phyloP scores from a whole-genome alignment of 1,140 invertebrate genomes.

The Drosophila mojavensis region DNA sequence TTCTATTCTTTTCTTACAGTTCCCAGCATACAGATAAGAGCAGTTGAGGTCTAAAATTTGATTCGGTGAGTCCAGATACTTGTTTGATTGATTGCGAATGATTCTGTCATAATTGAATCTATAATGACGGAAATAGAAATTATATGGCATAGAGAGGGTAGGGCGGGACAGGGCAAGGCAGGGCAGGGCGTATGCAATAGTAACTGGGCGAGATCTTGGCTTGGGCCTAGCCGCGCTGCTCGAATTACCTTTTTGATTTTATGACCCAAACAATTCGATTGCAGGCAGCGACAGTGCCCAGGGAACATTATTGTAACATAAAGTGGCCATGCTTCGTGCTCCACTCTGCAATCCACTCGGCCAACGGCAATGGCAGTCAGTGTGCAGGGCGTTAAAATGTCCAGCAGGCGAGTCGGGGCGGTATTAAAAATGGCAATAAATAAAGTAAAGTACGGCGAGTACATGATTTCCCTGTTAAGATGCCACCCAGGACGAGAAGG shows the following conservation, averaged over 20 bases:
- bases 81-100: no score
- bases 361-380: slow-evolving; percentile 25
- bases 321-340: slow-evolving; percentile 59
- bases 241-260: slow-evolving; percentile 82
- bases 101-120: background rate
- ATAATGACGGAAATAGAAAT: slow-evolving; percentile 25
- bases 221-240: slow-evolving; percentile 27
- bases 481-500: slow-evolving; percentile 59
- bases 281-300: slow-evolving; percentile 61
- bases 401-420: slow-evolving; percentile 62
- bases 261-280: slow-evolving; percentile 83
- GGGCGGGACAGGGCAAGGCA: background rate
- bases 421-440: slow-evolving; percentile 84
- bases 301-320: slow-evolving; percentile 82
- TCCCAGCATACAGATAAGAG: no score
- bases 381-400: slow-evolving; percentile 74
- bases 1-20: no score
- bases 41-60: no score
- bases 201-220: slow-evolving; percentile 8
- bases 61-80: no score
- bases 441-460: slow-evolving; percentile 84
- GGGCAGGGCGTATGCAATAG: slow-evolving; percentile 5
- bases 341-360: background rate
- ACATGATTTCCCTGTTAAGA: slow-evolving; percentile 84
- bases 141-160: slow-evolving; percentile 5